A percentile compares a stretch with the other conserved stretches of the same genome.
phyloP scores from a whole-genome alignment of 2,888 invertebrate genomes.

The Cantharis nigra region DNA sequence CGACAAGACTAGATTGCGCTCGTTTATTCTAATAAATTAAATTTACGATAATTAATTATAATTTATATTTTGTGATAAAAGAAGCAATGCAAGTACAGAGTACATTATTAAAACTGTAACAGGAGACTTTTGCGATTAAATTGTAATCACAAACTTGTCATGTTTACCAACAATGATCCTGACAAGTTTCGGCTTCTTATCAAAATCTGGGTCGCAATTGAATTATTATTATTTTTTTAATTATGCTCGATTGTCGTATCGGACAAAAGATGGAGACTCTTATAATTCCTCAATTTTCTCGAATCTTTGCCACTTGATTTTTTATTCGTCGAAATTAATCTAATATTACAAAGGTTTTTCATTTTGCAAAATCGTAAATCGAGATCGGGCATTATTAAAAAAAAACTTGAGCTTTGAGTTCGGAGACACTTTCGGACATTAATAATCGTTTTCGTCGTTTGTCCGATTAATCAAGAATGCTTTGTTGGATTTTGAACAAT shows the following conservation, averaged over 20 bases:
- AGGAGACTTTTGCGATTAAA: not conserved
- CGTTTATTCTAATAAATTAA: not conserved
- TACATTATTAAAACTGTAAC: not conserved
- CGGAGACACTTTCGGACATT: not conserved
- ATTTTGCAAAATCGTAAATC: not conserved
- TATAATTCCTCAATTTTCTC: not conserved
- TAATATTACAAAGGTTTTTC: not conserved
- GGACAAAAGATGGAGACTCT: not conserved
- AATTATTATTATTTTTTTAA: not conserved
- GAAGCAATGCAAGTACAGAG: not conserved
- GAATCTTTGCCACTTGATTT: not conserved
- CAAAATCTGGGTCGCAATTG: not conserved
- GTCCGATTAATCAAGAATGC: not conserved
- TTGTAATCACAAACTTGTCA: not conserved
- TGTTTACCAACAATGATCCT: not conserved
- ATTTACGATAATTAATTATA: not conserved
- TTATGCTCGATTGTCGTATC: not conserved
- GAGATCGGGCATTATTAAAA: not conserved
- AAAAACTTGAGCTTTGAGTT: not conserved
- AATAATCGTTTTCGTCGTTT: not conserved
- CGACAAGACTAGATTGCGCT: not conserved
- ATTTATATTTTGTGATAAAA: not conserved
- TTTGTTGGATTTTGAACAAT: not conserved
- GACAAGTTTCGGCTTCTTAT: not conserved
- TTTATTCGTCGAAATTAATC: not conserved